Evolutionary conservation across 2,113 vertebrate species (phyloP), one percentile per base, ranked within the genome.

Genomic region (Laticauda colubrina): DNA sequence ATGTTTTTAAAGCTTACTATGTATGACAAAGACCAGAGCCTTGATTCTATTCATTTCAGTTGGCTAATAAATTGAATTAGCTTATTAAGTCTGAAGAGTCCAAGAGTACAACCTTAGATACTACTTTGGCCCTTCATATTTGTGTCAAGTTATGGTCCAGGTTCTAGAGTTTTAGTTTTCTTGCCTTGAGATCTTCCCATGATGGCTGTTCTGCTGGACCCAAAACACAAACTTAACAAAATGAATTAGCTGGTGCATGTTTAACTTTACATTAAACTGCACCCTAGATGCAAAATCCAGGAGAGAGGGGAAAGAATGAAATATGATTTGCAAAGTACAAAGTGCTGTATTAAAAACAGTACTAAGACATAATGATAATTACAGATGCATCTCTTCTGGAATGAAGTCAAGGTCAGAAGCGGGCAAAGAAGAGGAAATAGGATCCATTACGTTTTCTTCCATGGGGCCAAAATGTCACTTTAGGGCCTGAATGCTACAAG

Each of bases 391-490:
- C 45, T 45, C 48, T 54, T 34, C 54, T 86, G 75, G 69, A 43
- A 8, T 26, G 29, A n/a, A 86, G 29, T 85, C 69, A 90, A 61
- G 29, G 56, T 10, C 88, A 59, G 39, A 81, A 64, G 34, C 45
- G 34, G 87, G 39, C 87, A 92, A 39, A 48, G 55, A 43, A 57
- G 64, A 54, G 57, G 56, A 24, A 85, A 29, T 85, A 43, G 81
- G 29, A 69, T n/a, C 57, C 29, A 15, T 89, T 69, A 90, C 45
- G 21, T 61, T 86, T 93, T 93, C 91, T 93, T 90, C 75, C 88
- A 43, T 69, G 57, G 57, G 86, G 91, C 86, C 91, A 59, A 90
- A 93, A 90, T 61, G 55, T 89, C 75, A 39, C 39, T 92, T 89
- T 26, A 89, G 69, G 75, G 43, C 39, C 39, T 34, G 8, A 21